A percentile compares a stretch with the other conserved stretches of the same genome.
These are phyloP conservation scores for Diachasmimorpha longicaudata DNA, from an alignment of 1,140 invertebrate genomes.

Conservation along the genomic window DNA sequence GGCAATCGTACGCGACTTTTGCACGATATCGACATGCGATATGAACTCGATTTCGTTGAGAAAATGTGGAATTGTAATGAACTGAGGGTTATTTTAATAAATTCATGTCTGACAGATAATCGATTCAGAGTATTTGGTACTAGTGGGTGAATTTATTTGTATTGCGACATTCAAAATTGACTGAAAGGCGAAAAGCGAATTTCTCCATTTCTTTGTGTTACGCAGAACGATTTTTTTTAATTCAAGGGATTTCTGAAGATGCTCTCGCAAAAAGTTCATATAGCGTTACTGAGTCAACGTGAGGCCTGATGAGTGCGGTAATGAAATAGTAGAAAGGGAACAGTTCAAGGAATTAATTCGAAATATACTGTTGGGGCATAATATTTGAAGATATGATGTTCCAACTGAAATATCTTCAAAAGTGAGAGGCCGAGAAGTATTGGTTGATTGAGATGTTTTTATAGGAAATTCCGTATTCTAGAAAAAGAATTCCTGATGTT, in stretches of 20 bases:
- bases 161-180: background rate
- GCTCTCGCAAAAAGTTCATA: background rate
- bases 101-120: background rate
- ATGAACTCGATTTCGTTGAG: background rate
- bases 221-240: too few species aligned
- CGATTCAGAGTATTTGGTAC: background rate
- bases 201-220: background rate
- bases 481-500: too few species aligned
- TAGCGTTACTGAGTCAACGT: too few species aligned
- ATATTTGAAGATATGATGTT: too few species aligned
- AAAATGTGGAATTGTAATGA: background rate
- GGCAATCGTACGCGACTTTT: slow-evolving; percentile 1
- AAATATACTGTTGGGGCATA: too few species aligned
- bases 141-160: background rate
- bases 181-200: background rate
- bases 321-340: too few species aligned
- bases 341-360: too few species aligned
- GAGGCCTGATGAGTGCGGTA: too few species aligned
- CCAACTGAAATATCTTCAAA: too few species aligned
- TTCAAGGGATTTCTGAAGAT: background rate
- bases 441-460: too few species aligned
- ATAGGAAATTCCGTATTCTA: too few species aligned
- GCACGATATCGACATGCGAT: background rate
- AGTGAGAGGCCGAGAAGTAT: too few species aligned
- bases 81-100: background rate